Base-by-base conservation (phyloP, 1,140 invertebrate species). In the Caerostris extrusa region DNA sequence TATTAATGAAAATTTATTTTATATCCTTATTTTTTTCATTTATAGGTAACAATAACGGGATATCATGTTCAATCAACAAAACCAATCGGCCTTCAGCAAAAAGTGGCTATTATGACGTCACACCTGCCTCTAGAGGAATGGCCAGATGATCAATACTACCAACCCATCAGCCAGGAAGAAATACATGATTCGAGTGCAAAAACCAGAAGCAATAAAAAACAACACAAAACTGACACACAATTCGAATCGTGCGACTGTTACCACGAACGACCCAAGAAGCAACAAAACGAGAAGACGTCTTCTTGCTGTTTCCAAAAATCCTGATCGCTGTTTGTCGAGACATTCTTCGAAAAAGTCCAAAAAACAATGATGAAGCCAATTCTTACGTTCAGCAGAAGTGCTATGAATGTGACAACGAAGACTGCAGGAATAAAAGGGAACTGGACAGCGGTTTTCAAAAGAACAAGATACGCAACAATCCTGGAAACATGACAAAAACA, bases 71-170 rank as follows among this genome's bases (percentile, higher is more conserved):
- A 19, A 64, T 64, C 90, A 5, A 77, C 58, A 5, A 14, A 34
- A 57, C 69, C 77, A n/a, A 91, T 91, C 8, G 61, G 81, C 5
- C 55, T 55, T 7, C 81, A 91, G 4, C 77, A 91, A 67, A 67
- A 83, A 64, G 60, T 91, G 2, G 50, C 60, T 56, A 53, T 91
- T 12, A 64, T 91, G 77, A 91, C 69, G 5, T 91, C 90, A 8
- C 81, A 50, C 5, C 3, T 83, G 5, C 90, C 90, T 19, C 58
- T 90, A 10, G 69, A 81, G 5, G n/a, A 90, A 19, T 90, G 61
- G 64, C 88, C 88, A 14, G 88, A 90, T 4, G 53, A 89, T 6
- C 58, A 87, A 3, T 64, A 87, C 14, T 87, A 64, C 60, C 7
- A 87, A 87, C 85, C 85, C 0, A 53, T 50, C 60, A 64, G 50